Percentiles rank a stretch among this genome's conserved stretches.
Conservation (phyloP, 1,140 invertebrate genomes). For the Tenebrio molitor region DNA sequence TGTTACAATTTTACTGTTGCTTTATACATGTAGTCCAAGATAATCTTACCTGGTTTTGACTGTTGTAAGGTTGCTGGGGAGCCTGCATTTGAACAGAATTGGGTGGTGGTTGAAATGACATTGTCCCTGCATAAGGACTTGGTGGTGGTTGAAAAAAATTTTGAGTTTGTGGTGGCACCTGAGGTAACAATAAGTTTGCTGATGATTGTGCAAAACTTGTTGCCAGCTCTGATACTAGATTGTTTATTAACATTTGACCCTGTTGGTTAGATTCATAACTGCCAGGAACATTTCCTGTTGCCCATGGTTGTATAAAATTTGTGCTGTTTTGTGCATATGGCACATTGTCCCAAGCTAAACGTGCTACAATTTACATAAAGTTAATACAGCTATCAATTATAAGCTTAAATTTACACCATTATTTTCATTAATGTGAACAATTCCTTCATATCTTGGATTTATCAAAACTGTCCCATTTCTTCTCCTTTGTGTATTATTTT, state of each 20-base stretch:
- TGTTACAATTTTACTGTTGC: too few species aligned
- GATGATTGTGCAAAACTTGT: neutral
- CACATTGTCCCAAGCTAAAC: conserved; percentile 46
- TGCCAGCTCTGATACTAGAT: neutral
- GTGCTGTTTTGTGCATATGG: neutral
- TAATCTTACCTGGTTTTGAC: conserved; percentile 2
- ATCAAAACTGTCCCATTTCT: conserved; percentile 53
- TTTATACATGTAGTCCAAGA: too few species aligned
- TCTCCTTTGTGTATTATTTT: neutral
- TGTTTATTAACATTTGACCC: conserved; percentile 1
- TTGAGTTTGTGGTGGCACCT: neutral
- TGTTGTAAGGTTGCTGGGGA: neutral
- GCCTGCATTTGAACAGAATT: neutral
- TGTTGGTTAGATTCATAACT: conserved; percentile 24
- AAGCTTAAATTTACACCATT: conserved; percentile 17
- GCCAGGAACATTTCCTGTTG: neutral
- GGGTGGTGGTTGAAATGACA: neutral
- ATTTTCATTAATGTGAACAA: conserved; percentile 51
- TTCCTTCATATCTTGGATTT: conserved; percentile 52
- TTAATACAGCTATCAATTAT: conserved; percentile 5
- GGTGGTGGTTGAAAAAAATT: neutral
- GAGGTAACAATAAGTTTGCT: conserved; percentile 9
- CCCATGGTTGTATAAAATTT: conserved; percentile 34
- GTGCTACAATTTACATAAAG: conserved; percentile 46
- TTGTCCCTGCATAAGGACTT: neutral